Evolutionary conservation across 2,797 vertebrate genomes (phyloP).

Genomic region (Schizothorax lantsangensis): DNA sequence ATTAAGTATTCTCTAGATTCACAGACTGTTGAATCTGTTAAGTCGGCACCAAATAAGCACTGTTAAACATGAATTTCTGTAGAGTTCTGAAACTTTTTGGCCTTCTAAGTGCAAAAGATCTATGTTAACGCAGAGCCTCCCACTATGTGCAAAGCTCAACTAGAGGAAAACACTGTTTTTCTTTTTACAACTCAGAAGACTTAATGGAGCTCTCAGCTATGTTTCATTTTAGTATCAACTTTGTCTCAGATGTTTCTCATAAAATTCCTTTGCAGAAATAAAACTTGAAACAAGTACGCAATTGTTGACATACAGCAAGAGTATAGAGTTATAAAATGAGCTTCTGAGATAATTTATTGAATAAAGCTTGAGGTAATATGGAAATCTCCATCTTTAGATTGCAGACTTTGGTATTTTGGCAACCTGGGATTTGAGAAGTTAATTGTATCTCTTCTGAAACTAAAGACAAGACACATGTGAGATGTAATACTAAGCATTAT

Average conservation of each 20-base stretch:
- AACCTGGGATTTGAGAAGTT: neutral
- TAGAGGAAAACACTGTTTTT: neutral
- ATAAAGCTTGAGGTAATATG: slow-evolving; percentile 1
- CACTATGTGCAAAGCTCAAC: slow-evolving; percentile 4
- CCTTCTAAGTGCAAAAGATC: neutral
- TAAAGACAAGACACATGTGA: neutral
- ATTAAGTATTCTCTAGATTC: slow-evolving; percentile 39
- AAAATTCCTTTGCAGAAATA: slow-evolving; percentile 21
- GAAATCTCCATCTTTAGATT: neutral
- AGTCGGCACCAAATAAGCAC: neutral
- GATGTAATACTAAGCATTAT: neutral
- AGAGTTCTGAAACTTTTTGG: neutral
- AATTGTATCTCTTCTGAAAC: neutral
- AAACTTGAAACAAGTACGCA: neutral
- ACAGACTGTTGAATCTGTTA: slow-evolving; percentile 20
- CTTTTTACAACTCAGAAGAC: neutral
- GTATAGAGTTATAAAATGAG: neutral
- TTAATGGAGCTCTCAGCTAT: slow-evolving; percentile 9
- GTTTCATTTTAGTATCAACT: slow-evolving; percentile 7
- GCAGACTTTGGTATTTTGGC: neutral
- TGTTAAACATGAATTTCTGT: slow-evolving; percentile 4
- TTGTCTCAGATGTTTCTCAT: slow-evolving; percentile 16
- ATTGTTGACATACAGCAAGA: slow-evolving; percentile 1
- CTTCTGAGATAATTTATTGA: slow-evolving; percentile 4
- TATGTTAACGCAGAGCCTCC: neutral